These are phyloP conservation scores for Brachionus manjavacas DNA, from an alignment of 1,140 invertebrate species.

Conservation along the genomic window DNA sequence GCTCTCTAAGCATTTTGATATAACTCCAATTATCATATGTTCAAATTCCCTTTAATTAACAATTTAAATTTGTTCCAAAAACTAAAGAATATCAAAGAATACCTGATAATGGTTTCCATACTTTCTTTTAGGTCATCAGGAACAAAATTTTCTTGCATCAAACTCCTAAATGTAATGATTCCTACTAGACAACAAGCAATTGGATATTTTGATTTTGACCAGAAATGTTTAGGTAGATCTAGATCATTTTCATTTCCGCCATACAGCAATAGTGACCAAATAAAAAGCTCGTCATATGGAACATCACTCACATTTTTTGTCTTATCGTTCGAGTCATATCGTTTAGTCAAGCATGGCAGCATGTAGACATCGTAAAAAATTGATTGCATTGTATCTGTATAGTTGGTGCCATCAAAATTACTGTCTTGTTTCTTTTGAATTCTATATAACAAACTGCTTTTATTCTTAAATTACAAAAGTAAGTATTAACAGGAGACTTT, in stretches of 20 bases:
- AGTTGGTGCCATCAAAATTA: slow-evolving; percentile 40
- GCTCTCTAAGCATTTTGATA: background rate
- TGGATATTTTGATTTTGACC: slow-evolving; percentile 41
- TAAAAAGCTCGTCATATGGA: slow-evolving; percentile 36
- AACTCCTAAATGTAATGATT: slow-evolving; percentile 10
- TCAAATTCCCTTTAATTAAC: slow-evolving; percentile 16
- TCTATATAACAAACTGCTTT: slow-evolving; percentile 23
- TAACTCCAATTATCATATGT: slow-evolving; percentile 18
- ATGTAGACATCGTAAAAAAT: slow-evolving; percentile 30
- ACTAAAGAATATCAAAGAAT: background rate
- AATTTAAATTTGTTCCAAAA: background rate
- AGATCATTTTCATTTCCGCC: slow-evolving; percentile 17
- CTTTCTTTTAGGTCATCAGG: slow-evolving; percentile 37
- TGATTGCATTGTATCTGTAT: slow-evolving; percentile 35
- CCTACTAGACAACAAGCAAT: slow-evolving; percentile 32
- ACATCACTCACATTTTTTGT: background rate
- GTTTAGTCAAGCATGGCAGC: slow-evolving; percentile 12
- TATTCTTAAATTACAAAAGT: background rate
- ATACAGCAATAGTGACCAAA: slow-evolving; percentile 34
- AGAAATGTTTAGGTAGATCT: slow-evolving; percentile 24
- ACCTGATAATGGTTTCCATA: slow-evolving; percentile 10
- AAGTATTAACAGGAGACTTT: too few species aligned
- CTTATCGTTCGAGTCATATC: slow-evolving; percentile 8
- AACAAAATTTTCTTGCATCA: slow-evolving; percentile 17
- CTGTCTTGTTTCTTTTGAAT: slow-evolving; percentile 41